These are phyloP conservation scores for Casuarius casuarius DNA, from an alignment of 2,113 vertebrate genomes.

Conservation along the genomic window DNA sequence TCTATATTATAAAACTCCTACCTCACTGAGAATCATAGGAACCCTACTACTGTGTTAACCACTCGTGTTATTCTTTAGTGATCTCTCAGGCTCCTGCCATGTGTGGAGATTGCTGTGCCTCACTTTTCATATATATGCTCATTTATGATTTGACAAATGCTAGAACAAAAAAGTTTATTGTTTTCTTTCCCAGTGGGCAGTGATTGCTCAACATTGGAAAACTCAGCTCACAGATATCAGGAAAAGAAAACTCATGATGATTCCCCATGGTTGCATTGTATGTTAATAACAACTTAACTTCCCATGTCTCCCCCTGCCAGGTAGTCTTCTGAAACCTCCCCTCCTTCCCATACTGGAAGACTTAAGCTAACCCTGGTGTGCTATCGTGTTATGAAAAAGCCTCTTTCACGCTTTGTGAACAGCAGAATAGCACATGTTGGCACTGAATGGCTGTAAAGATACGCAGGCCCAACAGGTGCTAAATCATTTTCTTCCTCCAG, in stretches of 20 bases:
- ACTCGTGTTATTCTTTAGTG: neutral
- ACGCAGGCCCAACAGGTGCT: neutral
- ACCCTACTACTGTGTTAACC: neutral
- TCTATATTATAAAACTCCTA: neutral
- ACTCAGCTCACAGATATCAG: neutral
- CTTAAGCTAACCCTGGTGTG: neutral
- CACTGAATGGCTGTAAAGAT: neutral
- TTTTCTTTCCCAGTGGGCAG: neutral
- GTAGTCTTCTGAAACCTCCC: neutral
- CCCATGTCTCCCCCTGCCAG: neutral
- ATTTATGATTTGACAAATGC: neutral
- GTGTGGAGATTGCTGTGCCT: neutral
- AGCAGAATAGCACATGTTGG: neutral
- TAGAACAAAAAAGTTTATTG: neutral
- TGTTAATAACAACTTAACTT: neutral
- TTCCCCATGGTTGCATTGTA: neutral
- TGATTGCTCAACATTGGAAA: neutral
- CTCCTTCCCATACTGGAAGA: neutral
- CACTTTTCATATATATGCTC: neutral
- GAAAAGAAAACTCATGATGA: neutral
- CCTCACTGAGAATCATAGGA: neutral
- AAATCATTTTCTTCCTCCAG: neutral
- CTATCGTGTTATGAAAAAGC: neutral
- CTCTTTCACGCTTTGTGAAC: neutral
- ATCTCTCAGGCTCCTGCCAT: neutral